Conservation (phyloP, 2,113 vertebrate species). For the Syrmaticus mikado region DNA sequence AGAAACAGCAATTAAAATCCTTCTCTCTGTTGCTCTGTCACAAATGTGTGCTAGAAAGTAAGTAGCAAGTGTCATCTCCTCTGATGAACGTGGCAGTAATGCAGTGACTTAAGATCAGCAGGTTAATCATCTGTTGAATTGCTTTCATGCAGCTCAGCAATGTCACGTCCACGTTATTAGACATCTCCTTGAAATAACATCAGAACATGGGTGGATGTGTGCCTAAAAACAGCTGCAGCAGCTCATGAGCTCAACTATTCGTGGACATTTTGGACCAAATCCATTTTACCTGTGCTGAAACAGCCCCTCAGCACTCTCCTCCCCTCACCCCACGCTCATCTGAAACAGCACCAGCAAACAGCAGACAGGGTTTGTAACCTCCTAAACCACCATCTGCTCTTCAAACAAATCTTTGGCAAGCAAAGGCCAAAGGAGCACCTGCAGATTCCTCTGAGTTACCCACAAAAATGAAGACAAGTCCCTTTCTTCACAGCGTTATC, state of each 20-base stretch:
- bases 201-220: not conserved
- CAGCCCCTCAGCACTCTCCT: not conserved
- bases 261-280: not conserved
- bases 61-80: not conserved
- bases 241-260: not conserved
- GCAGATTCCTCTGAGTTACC: not conserved
- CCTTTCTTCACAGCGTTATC: not conserved
- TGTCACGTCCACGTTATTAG: not conserved
- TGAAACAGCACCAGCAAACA: not conserved
- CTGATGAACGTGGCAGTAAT: not conserved
- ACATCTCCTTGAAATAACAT: not conserved
- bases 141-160: not conserved
- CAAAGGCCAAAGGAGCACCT: not conserved
- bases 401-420: not conserved
- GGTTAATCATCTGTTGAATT: not conserved
- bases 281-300: not conserved
- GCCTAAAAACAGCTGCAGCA: conserved; percentile 1
- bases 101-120: not conserved
- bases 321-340: not conserved
- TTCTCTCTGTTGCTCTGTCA: not conserved
- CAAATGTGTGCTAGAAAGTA: not conserved
- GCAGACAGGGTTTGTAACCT: not conserved
- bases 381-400: not conserved
- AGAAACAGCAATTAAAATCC: not conserved
- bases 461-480: not conserved